A percentile compares a stretch with the other conserved stretches of the same genome.
Conservation (phyloP, 2,113 vertebrate species). For the Tiliqua scincoides region DNA sequence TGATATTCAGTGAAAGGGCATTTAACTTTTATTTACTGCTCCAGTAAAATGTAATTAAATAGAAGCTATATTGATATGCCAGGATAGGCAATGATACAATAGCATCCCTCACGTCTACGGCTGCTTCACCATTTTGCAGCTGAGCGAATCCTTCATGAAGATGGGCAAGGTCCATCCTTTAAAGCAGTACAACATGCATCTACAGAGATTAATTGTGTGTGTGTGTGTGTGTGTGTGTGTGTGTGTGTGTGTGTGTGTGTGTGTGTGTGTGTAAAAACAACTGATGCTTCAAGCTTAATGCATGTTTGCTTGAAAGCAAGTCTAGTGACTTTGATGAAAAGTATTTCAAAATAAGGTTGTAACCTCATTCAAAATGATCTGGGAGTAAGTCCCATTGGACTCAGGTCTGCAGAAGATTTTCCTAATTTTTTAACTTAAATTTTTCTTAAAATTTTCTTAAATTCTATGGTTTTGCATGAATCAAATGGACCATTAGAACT, state of each 20-base stretch:
- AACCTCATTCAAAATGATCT: not conserved
- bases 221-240: too few relatives aligned
- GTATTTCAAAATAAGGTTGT: not conserved
- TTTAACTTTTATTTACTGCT: constrained; percentile 69
- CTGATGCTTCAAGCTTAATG: not conserved
- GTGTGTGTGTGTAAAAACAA: constrained; percentile 54
- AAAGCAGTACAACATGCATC: constrained; percentile 53
- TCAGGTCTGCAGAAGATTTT: not conserved
- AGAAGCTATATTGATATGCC: constrained; percentile 45
- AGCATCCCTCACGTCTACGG: constrained; percentile 24
- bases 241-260: too few relatives aligned
- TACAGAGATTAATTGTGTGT: constrained; percentile 13
- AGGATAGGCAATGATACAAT: not conserved
- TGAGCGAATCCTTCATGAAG: constrained; percentile 54
- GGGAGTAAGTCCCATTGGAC: not conserved
- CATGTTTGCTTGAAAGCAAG: not conserved
- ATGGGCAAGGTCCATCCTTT: constrained; percentile 53
- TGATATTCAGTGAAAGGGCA: constrained; percentile 60
- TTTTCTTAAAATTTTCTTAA: not conserved
- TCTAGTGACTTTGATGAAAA: constrained; percentile 4
- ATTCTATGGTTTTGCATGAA: not conserved
- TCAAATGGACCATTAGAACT: not conserved
- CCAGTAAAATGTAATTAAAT: constrained; percentile 64
- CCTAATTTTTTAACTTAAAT: not conserved
- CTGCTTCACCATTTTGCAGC: constrained; percentile 50